Evolutionary conservation across 2,888 invertebrate genomes (phyloP).

Genomic region (Phyto melanocephala): DNA sequence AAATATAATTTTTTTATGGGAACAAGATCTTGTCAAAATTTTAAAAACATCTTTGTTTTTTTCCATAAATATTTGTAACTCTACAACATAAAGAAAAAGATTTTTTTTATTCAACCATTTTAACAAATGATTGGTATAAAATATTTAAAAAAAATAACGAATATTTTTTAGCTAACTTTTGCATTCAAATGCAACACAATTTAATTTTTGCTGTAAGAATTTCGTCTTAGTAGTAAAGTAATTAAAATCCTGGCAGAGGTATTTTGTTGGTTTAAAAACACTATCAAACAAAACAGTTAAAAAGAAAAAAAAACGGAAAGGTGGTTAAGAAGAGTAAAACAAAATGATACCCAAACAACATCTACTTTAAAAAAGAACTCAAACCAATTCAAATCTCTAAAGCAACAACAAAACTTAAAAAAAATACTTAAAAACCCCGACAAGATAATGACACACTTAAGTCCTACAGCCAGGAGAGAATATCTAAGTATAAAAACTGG

Average conservation of each 20-base stretch:
- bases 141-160: no score
- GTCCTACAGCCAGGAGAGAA: slow-evolving; percentile 15
- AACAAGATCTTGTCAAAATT: no score
- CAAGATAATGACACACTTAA: slow-evolving; percentile 39
- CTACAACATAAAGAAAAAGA: no score
- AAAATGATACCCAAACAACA: not conserved
- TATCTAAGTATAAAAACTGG: not conserved
- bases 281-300: not conserved
- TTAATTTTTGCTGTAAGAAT: no score
- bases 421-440: not conserved
- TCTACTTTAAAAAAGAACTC: not conserved
- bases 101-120: no score
- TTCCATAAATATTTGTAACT: no score
- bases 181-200: no score
- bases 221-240: slow-evolving; percentile 27
- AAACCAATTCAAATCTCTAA: not conserved
- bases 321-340: not conserved
- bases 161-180: no score
- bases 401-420: not conserved
- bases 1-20: no score
- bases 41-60: no score
- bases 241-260: slow-evolving; percentile 33
- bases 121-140: no score
- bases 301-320: no score
- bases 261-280: slow-evolving; percentile 19